Conservation (phyloP, 2,888 invertebrate species). For the Drosophila atroscutellata region DNA sequence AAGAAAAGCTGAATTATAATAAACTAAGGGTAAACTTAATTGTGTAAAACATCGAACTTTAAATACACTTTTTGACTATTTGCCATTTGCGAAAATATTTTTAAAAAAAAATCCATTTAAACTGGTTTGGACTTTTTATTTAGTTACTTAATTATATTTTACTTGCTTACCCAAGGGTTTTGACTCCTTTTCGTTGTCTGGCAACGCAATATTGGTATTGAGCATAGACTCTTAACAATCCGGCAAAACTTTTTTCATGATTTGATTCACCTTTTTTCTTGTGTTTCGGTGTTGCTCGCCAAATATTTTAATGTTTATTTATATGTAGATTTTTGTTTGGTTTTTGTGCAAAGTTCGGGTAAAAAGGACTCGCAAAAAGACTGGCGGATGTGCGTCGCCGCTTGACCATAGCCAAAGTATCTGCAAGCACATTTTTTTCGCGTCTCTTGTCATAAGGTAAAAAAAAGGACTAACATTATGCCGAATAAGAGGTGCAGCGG, state of each 20-base stretch:
- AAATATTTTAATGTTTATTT: slow-evolving; percentile 84
- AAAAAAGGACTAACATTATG: slow-evolving; percentile 57
- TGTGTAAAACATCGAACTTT: not conserved
- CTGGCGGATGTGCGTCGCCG: slow-evolving; percentile 72
- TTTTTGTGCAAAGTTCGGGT: slow-evolving; percentile 39
- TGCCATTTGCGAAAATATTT: not conserved
- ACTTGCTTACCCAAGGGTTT: slow-evolving; percentile 1
- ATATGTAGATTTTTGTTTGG: slow-evolving; percentile 73
- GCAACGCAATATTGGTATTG: slow-evolving; percentile 24
- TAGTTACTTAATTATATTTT: not conserved
- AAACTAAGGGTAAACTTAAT: slow-evolving; percentile 15
- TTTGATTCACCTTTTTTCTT: slow-evolving; percentile 31
- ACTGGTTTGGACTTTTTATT: not conserved
- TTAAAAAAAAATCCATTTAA: not conserved
- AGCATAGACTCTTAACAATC: slow-evolving; percentile 25
- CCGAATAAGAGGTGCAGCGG: slow-evolving; percentile 41
- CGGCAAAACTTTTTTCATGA: slow-evolving; percentile 25
- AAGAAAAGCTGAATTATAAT: slow-evolving; percentile 21
- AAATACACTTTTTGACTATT: slow-evolving; percentile 21
- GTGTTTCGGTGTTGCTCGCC: slow-evolving; percentile 28
- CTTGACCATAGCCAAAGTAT: slow-evolving; percentile 55
- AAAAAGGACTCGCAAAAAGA: slow-evolving; percentile 62
- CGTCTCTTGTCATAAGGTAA: slow-evolving; percentile 55
- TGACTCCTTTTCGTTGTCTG: slow-evolving; percentile 28
- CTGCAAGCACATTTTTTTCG: slow-evolving; percentile 33